Conservation (phyloP, 2,797 vertebrate species). For the Accipiter minullus region DNA sequence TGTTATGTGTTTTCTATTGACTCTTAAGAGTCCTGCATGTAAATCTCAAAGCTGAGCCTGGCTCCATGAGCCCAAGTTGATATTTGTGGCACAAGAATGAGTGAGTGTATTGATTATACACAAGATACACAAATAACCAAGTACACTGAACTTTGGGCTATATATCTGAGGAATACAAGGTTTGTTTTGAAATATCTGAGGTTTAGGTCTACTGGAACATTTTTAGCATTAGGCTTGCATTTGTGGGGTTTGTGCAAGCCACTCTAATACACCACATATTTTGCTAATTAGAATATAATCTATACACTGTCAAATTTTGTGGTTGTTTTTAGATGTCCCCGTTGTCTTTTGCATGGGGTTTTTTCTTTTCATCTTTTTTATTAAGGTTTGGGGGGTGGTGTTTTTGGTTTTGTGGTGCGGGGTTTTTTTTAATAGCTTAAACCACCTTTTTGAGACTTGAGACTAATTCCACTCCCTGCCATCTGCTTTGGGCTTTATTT, state of each 20-base stretch:
- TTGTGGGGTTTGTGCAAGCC: conserved; percentile 60
- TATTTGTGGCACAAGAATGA: conserved; percentile 58
- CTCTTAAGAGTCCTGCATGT: conserved; percentile 77
- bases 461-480: conserved; percentile 55
- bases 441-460: conserved; percentile 3
- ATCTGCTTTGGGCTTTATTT: conserved; percentile 68
- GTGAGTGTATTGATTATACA: conserved; percentile 31
- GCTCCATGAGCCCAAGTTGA: conserved; percentile 65
- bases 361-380: conserved; percentile 6
- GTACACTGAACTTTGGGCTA: conserved; percentile 34
- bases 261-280: conserved; percentile 30
- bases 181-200: conserved; percentile 34
- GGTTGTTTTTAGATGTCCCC: conserved; percentile 46
- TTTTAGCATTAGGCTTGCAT: conserved; percentile 57
- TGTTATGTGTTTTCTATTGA: conserved; percentile 69
- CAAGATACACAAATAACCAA: not conserved
- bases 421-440: not conserved
- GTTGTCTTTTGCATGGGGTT: not conserved
- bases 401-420: not conserved
- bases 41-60: conserved; percentile 77
- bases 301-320: conserved; percentile 7
- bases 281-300: conserved; percentile 56
- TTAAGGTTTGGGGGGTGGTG: not conserved
- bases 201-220: conserved; percentile 25
- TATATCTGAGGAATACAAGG: conserved; percentile 20